Base-by-base conservation (phyloP, 1,140 invertebrate genomes). In the Pogonognathellus flavescens region DNA sequence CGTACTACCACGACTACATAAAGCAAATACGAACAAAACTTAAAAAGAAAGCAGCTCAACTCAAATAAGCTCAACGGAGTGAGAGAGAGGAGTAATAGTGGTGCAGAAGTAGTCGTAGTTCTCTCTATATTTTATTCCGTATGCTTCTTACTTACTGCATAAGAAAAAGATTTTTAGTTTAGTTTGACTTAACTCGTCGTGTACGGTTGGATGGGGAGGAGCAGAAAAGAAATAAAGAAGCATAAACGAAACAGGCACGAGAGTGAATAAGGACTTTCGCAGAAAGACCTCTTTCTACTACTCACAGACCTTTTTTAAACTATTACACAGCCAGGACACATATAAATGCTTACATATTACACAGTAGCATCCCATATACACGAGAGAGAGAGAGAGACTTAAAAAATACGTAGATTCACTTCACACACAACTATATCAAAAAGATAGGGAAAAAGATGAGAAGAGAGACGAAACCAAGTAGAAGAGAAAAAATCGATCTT, bases 401-500 rank as follows among this genome's bases (percentile, higher is more conserved):
- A 49, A 55, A 49, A 55, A 25, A 55, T 18, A 20, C 14, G 25
- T 52, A 80, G 52, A 80, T 41, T 55, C 53, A 53, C 50, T 55
- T 13, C 31, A 53, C 49, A 55, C 53, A 55, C 18, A 41, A 81
- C 80, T 41, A 22, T 14, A 25, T 41, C 20, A 81, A 25, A 18
- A 25, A 81, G 31, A 18, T 14, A 81, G 50, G 53, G 80, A 22
- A 50, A 81, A 81, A 81, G 31, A 41, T 41, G 31, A 41, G 31
- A 41, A 41, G 31, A 25, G 22, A 22, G 80, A 81, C 18, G 10
- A 81, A 55, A 81, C 18, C n/a, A 76, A 76, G 70, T 76, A 76
- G 62, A 55, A 84, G 66, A n/a, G 25, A 84, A 80, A 84, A 84
- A 84, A 84, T 84, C 83, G 70, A 84, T 84, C 52, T 22, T 80